Evolutionary conservation across 2,113 vertebrate genomes (phyloP).

Genomic region (Gopherus evgoodei): DNA sequence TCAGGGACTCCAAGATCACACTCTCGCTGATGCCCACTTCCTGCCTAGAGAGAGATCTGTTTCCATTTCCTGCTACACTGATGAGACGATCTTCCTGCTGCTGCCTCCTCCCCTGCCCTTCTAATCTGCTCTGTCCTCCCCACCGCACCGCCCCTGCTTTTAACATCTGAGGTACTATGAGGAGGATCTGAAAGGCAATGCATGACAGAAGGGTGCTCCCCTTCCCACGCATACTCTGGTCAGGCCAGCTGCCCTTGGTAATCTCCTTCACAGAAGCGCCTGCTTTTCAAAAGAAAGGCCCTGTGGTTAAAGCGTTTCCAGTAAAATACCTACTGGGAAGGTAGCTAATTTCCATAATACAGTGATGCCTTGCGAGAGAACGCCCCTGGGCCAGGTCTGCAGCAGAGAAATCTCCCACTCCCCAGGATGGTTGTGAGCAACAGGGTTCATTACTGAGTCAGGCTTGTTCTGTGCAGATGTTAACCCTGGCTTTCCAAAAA

Average conservation of each 20-base stretch:
- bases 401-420: not conserved
- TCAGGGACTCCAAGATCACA: not conserved
- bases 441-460: not conserved
- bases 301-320: slow-evolving; percentile 27
- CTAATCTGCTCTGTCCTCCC: not conserved
- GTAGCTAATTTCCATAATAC: slow-evolving; percentile 21
- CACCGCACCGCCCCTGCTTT: not conserved
- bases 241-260: not conserved
- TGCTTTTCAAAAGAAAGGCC: not conserved
- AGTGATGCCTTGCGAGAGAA: not conserved
- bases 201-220: not conserved
- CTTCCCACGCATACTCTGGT: not conserved
- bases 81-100: not conserved
- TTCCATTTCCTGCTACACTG: slow-evolving; percentile 45
- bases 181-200: not conserved
- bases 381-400: not conserved
- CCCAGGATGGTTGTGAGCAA: not conserved
- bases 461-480: not conserved
- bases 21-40: not conserved
- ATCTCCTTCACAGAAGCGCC: slow-evolving; percentile 1
- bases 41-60: not conserved
- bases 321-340: slow-evolving; percentile 21
- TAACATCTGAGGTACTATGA: not conserved
- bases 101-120: not conserved
- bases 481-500: not conserved